phyloP scores from a whole-genome alignment of 2,797 vertebrate species.

The Setipinna tenuifilis region DNA sequence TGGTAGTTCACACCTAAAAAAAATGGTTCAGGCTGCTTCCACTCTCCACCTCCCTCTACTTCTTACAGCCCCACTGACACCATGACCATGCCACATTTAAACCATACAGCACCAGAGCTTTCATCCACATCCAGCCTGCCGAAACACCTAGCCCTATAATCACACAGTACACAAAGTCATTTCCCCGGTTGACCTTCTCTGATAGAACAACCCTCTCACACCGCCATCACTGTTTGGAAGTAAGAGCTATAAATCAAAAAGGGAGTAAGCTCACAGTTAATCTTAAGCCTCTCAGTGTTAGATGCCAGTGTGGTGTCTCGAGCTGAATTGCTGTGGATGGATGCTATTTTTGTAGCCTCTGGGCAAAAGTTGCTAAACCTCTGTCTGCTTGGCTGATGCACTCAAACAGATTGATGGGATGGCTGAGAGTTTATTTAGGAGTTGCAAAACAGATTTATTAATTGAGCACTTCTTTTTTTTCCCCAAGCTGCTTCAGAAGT shows the following conservation, averaged over 20 bases:
- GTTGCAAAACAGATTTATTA: slow-evolving; percentile 16
- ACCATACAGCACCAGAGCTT: background rate
- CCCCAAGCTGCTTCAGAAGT: background rate
- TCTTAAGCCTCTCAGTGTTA: background rate
- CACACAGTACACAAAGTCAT: too few species aligned
- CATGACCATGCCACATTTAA: background rate
- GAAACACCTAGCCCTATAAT: background rate
- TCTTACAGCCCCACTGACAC: background rate
- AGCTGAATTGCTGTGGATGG: background rate
- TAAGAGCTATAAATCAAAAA: background rate
- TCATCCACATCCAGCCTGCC: background rate
- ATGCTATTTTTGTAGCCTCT: background rate
- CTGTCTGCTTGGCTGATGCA: background rate
- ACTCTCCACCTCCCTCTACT: background rate
- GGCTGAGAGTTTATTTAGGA: background rate
- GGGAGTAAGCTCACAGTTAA: background rate
- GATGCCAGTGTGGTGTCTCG: background rate
- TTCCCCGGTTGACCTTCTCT: background rate
- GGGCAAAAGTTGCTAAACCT: background rate
- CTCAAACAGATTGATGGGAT: background rate
- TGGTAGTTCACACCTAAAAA: background rate
- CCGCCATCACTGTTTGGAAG: background rate
- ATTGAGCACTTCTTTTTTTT: slow-evolving; percentile 12
- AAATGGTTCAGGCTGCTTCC: background rate
- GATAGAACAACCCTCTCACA: background rate